Evolutionary conservation across 1,140 invertebrate genomes (phyloP).

Genomic region (Drosophila takahashii): DNA sequence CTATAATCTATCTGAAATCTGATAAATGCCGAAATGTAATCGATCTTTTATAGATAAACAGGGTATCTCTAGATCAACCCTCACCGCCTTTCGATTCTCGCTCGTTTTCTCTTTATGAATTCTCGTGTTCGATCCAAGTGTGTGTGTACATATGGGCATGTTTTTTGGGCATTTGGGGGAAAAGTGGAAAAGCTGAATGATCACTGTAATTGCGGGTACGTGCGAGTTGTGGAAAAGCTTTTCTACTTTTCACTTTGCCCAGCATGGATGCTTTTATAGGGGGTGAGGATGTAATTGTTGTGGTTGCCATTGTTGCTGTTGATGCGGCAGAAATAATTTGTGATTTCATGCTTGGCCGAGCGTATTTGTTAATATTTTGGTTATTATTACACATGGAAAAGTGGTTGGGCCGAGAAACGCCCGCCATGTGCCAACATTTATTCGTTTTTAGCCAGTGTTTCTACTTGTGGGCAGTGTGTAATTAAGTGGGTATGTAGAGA

Average conservation of each 20-base stretch:
- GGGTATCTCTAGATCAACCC: constrained; percentile 7
- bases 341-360: constrained; percentile 79
- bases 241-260: constrained; percentile 64
- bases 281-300: constrained; percentile 41
- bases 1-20: too few species aligned
- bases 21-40: not conserved
- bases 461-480: constrained; percentile 7
- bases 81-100: constrained; percentile 8
- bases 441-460: constrained; percentile 26
- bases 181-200: constrained; percentile 49
- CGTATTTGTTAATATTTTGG: constrained; percentile 82
- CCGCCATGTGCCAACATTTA: constrained; percentile 48
- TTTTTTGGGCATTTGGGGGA: constrained; percentile 28
- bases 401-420: constrained; percentile 24
- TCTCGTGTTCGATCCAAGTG: constrained; percentile 17
- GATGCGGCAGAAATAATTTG: constrained; percentile 59
- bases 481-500: constrained; percentile 12
- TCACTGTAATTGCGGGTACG: constrained; percentile 41
- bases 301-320: constrained; percentile 35
- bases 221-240: constrained; percentile 48
- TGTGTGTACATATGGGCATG: constrained; percentile 26
- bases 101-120: constrained; percentile 43
- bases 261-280: not conserved
- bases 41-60: not conserved
- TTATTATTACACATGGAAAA: constrained; percentile 66